Evolutionary conservation across 2,113 vertebrate genomes (phyloP).

Genomic region (pig (Sus scrofa)): DNA sequence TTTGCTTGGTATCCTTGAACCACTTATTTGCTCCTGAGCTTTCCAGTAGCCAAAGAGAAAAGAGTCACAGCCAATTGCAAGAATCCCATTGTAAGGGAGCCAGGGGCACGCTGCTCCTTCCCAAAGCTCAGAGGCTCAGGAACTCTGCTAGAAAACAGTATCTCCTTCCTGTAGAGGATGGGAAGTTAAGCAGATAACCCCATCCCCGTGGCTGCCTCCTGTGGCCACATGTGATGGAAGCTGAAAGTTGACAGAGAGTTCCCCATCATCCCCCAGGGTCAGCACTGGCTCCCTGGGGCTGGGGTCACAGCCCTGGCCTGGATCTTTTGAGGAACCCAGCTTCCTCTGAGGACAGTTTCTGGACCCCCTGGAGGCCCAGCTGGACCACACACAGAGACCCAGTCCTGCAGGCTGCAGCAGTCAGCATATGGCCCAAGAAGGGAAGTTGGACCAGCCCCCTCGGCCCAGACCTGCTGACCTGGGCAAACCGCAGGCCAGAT

Average conservation of each 20-base stretch:
- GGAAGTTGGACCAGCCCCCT: slow-evolving; percentile 54
- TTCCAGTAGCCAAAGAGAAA: neutral
- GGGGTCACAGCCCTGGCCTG: neutral
- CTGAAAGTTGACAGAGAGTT: neutral
- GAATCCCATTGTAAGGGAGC: neutral
- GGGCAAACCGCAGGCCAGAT: slow-evolving; percentile 70
- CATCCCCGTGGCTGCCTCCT: neutral
- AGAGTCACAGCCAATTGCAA: neutral
- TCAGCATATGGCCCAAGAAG: slow-evolving; percentile 56
- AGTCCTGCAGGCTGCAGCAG: neutral
- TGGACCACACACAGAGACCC: neutral
- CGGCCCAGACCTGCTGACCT: slow-evolving; percentile 71
- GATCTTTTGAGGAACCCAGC: neutral
- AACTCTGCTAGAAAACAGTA: neutral
- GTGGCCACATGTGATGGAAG: neutral
- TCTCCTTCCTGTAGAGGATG: neutral
- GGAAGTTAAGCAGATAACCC: neutral
- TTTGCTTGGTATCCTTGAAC: neutral
- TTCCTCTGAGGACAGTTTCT: neutral
- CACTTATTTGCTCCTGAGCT: neutral
- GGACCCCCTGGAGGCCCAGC: neutral
- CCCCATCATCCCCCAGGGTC: neutral
- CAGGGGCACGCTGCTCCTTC: neutral
- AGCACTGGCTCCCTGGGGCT: neutral
- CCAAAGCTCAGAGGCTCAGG: neutral